These are phyloP conservation scores for Dipodomys merriami DNA, from an alignment of 2,113 vertebrate genomes.

Conservation along the genomic window DNA sequence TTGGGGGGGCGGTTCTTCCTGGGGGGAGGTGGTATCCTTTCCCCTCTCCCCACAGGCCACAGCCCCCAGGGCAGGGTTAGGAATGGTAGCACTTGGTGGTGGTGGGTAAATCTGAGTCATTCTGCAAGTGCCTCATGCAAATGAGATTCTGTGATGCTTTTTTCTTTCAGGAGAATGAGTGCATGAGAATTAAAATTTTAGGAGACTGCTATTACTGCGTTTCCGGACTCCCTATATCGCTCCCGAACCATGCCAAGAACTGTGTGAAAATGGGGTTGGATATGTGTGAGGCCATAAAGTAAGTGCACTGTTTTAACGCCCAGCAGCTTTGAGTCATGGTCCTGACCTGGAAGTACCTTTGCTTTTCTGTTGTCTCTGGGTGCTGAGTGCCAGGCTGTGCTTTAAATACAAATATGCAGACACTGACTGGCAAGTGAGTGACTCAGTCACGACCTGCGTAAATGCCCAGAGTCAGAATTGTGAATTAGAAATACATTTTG, in stretches of 20 bases:
- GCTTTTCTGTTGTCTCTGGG: neutral
- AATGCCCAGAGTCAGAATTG: neutral
- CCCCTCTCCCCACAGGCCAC: too few species aligned
- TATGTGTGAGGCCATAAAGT: constrained; percentile 99
- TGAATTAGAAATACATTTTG: neutral
- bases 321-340: neutral
- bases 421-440: neutral
- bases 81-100: neutral
- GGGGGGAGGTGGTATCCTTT: neutral
- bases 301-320: constrained; percentile 78
- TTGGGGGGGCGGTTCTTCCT: too few species aligned
- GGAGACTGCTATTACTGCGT: constrained; percentile 99
- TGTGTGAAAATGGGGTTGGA: constrained; percentile 99
- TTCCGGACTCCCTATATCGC: constrained; percentile 96
- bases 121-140: neutral
- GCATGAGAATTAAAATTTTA: constrained; percentile 99
- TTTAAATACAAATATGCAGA: neutral
- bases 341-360: neutral
- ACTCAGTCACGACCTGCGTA: neutral
- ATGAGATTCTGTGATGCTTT: constrained; percentile 48
- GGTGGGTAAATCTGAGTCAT: neutral
- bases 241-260: constrained; percentile 97
- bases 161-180: constrained; percentile 95
- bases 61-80: neutral
- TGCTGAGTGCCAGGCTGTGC: neutral